A percentile compares a stretch with the other conserved stretches of the same genome.
These are phyloP conservation scores for Pandemis cinnamomeana DNA, from an alignment of 2,888 invertebrate genomes.

Conservation along the genomic window DNA sequence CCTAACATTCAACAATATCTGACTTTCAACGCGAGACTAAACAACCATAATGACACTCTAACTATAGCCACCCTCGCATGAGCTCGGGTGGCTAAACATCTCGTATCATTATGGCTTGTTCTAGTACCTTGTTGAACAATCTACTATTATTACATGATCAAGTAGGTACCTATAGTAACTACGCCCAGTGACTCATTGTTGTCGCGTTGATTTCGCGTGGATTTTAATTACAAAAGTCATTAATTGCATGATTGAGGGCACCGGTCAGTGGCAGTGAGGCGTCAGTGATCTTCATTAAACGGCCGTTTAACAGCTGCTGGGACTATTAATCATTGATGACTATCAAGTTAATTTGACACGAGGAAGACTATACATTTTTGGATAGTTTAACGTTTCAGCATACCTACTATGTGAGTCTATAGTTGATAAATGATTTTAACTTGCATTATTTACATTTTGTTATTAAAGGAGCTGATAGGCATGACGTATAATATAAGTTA, in stretches of 20 bases:
- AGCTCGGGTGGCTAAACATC: too few relatives aligned
- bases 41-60: too few relatives aligned
- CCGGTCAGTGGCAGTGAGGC: conserved; percentile 24
- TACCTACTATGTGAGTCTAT: neutral
- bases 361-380: conserved; percentile 25
- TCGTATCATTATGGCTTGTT: too few relatives aligned
- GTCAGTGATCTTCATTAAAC: conserved; percentile 37
- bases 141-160: too few relatives aligned
- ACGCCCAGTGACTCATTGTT: too few relatives aligned
- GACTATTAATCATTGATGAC: conserved; percentile 39
- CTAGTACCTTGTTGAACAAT: too few relatives aligned
- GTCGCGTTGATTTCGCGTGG: conserved; percentile 22
- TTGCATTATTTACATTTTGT: neutral
- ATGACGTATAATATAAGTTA: too few relatives aligned
- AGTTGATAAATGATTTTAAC: neutral
- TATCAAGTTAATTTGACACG: conserved; percentile 33
- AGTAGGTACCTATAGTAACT: too few relatives aligned
- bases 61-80: too few relatives aligned
- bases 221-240: conserved; percentile 42
- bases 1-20: too few relatives aligned
- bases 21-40: too few relatives aligned
- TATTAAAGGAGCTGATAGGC: neutral
- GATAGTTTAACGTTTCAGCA: neutral
- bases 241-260: conserved; percentile 35
- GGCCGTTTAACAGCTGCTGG: conserved; percentile 31